Evolutionary conservation across 92 coral and sea anemone species (phyloP), one percentile per base, ranked within the genome.

Genomic region (Metridium senile): DNA sequence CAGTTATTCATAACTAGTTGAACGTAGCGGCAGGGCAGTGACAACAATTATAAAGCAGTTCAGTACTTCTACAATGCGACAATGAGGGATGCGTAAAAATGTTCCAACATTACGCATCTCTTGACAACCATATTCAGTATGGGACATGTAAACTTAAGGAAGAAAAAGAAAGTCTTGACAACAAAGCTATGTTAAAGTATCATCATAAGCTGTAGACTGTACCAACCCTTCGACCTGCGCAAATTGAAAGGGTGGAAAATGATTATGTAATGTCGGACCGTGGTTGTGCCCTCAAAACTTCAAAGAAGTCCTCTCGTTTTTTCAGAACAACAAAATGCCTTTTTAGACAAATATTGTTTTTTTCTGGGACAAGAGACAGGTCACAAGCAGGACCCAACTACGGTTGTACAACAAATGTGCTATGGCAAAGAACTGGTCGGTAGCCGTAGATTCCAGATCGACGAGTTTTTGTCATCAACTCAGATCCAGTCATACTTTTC

Each of bases 331-430:
- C 78, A 73, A 21, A 33, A 11, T 16, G 26, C 52, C 0, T 66
- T 17, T 26, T 49, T 66, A 20, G 72, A 66, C n/a, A 49, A 35
- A 33, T 30, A n/a, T n/a, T 1, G 72, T 66, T 66, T n/a, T 66
- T 66, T 66, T 31, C 16, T 33, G 13, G 72, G 72, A 11, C 51
- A 77, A 28, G 74, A 77, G 64, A 77, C 80, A 13, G 88, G 82
- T 20, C 82, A 83, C 56, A 70, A 70, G 70, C 28, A 56, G 0
- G 78, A 83, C 2, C 72, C 77, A 26, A 62, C 30, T 13, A 58
- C 77, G 30, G 81, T 81, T 11, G 68, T 70, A 43, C 83, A 70
- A 62, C 71, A 83, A 39, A 62, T 69, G 88, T 10, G 77, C 46
- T 69, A 69, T 26, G 83, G 83, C n/a, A 83, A 57, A 70, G 71